phyloP scores from a whole-genome alignment of 37 sponge, comb jelly and placozoan species.

The Mnemiopsis leidyi region DNA sequence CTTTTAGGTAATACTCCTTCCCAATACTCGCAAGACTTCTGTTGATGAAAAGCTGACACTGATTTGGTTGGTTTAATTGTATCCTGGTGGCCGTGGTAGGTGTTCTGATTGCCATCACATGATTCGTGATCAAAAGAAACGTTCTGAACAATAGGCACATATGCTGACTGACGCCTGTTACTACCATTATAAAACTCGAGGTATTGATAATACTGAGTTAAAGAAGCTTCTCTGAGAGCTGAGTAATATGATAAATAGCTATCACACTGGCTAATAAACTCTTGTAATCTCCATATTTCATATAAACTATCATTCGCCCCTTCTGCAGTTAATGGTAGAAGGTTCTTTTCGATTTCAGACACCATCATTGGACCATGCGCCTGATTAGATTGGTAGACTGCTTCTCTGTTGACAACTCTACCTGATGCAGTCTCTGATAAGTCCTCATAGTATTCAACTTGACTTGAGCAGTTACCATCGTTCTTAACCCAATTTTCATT shows the following conservation, averaged over 20 bases:
- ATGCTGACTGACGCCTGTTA: not conserved
- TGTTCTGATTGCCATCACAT: too few relatives aligned
- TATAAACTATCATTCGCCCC: not conserved
- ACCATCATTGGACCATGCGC: not conserved
- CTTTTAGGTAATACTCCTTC: slow-evolving; percentile 45
- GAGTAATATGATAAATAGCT: slow-evolving; percentile 11
- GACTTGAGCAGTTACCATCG: not conserved
- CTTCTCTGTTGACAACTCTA: not conserved
- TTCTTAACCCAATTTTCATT: slow-evolving; percentile 29
- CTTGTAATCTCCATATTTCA: slow-evolving; percentile 52
- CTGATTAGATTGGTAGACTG: not conserved
- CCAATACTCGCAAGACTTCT: slow-evolving; percentile 37
- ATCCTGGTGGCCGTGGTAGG: not conserved
- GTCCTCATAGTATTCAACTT: slow-evolving; percentile 41
- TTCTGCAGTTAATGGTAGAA: not conserved
- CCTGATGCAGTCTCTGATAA: not conserved
- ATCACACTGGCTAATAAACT: slow-evolving; percentile 15
- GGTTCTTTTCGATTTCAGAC: slow-evolving; percentile 46
- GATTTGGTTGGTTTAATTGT: not conserved
- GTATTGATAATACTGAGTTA: not conserved
- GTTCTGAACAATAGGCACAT: not conserved
- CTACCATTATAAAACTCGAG: slow-evolving; percentile 2
- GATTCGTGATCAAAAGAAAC: slow-evolving; percentile 10
- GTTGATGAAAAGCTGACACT: not conserved
- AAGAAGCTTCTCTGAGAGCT: not conserved